Evolutionary conservation across 1,140 invertebrate species (phyloP), one percentile per base, ranked within the genome.

Genomic region (Homarus americanus): DNA sequence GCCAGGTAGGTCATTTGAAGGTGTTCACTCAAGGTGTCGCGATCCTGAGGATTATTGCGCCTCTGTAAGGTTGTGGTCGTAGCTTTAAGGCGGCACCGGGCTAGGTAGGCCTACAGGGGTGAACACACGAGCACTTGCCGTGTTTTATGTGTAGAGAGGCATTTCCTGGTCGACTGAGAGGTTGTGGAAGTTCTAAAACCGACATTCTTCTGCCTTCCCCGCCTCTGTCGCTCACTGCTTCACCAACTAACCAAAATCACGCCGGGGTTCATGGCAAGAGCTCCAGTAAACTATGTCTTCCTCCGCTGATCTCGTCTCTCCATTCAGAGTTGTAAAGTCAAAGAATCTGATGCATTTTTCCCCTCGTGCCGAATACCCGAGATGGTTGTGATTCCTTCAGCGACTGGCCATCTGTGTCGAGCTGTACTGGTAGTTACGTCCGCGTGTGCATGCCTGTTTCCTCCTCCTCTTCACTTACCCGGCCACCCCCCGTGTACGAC

Each of bases 241-340:
- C 41, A 80, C n/a, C 44, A 49, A 15, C 44, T 49, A 15, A 49
- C 44, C 44, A 4, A 49, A 58, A 20, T 58, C 53, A 58, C 53
- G 17, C 24, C 17, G 53, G 53, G 53, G 17, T 20, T 3, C 17
- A 49, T 20, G 1, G 63, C 24, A 28, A 69, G n/a, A 28, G n/a
- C 63, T 69, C n/a, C 63, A 28, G 63, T 69, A 28, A 69, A 40
- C 73, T 17, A 40, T 24, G 20, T 41, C 34, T 53, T 53, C 34
- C 44, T 63, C 49, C 41, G 58, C 41, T 72, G 66, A 83, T 90
- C 79, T 90, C 69, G 40, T 36, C 66, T 58, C 69, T 75, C 80
- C 87, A 82, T 83, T 90, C 69, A 73, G 44, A 90, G 41, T 36
- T 90, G 87, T 90, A 82, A 90, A 90, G 87, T 76, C 36, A 53